Evolutionary conservation across 2,113 vertebrate species (phyloP), one percentile per base, ranked within the genome.

Genomic region (Chamaetylas fuelleborni): DNA sequence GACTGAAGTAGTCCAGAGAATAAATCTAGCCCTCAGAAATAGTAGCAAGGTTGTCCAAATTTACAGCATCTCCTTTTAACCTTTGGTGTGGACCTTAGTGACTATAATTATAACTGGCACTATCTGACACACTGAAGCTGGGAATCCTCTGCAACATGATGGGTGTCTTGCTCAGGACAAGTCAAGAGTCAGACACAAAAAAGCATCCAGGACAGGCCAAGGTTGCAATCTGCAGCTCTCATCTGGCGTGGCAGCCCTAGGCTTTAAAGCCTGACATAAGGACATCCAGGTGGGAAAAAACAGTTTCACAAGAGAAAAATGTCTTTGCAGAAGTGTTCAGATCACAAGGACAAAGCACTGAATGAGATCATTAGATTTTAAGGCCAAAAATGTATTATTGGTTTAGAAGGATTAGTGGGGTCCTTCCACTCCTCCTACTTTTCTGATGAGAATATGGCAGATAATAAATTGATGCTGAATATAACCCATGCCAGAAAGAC

Each of bases 11-110:
- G 96, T 91, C 96, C 88, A 96, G 95, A 95, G 91, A 97, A 97
- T 98, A 98, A 98, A 98, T 97, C 96, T 95, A 90, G 86, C 53
- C 84, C 93, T 96, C 93, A 94, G 94, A 97, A 97, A 95, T 26
- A 96, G 93, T 74, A 97, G 90, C 50, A 93, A 96, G 93, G 93
- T 95, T 95, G 95, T 90, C 91, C 83, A 95, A 96, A 97, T 98
- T 98, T 98, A 98, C 97, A 96, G 96, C 71, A 67, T 94, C 92
- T 97, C 95, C 97, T 97, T 97, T 98, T 98, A 98, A 98, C 97
- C 77, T 94, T 71, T 96, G 93, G 94, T 95, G 97, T 96, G 95
- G 96, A 93, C 91, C 86, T 96, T 79, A 92, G 76, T 90, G 77
- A 81, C 93, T 98, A 84, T 97, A 98, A 98, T 98, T 97, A 96